Evolutionary conservation across 2,113 vertebrate genomes (phyloP), one percentile per base, ranked within the genome.

Genomic region (Aleadryas rufinucha): DNA sequence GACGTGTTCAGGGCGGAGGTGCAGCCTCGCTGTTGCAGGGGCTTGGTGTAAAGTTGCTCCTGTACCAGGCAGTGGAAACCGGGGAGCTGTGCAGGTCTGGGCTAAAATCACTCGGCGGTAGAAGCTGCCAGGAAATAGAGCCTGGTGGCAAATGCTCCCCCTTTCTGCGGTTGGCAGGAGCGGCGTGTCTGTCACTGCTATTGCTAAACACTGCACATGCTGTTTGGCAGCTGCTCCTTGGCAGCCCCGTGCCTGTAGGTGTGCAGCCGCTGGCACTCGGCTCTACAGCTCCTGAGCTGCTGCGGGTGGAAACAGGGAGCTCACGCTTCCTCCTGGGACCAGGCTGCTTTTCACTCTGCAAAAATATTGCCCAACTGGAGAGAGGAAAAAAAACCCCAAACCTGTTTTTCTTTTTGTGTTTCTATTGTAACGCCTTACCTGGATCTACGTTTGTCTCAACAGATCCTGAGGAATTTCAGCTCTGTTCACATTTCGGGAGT

Each of bases 391-490:
- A 63, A 63, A 49, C 41, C 27, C 3, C 14, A 33, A n/a, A 77
- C 18, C 17, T 27, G 50, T 75, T 69, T 77, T 44, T 66, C 16
- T 68, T 61, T 52, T 26, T 44, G 35, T 5, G 42, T 77, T 93
- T 71, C 22, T 76, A 5, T 57, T 47, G 30, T 60, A 76, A 63
- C 6, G 11, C 9, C 54, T 91, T 76, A 28, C 37, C 63, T 37
- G 54, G 39, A 26, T 68, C 63, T 91, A 23, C 57, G 5, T 95
- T 96, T 95, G 78, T 68, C 79, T 96, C 71, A 84, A 91, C 79
- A 98, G 97, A 97, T 97, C 81, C 96, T 96, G 54, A 97, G 64
- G 63, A 90, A 93, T 54, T 97, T 97, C 68, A 69, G 81, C 57
- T 97, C 95, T 18, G 85, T 97, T 90, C 92, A 76, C 63, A 80